Conservation (phyloP, 2,113 vertebrate species). For the Chauna torquata region DNA sequence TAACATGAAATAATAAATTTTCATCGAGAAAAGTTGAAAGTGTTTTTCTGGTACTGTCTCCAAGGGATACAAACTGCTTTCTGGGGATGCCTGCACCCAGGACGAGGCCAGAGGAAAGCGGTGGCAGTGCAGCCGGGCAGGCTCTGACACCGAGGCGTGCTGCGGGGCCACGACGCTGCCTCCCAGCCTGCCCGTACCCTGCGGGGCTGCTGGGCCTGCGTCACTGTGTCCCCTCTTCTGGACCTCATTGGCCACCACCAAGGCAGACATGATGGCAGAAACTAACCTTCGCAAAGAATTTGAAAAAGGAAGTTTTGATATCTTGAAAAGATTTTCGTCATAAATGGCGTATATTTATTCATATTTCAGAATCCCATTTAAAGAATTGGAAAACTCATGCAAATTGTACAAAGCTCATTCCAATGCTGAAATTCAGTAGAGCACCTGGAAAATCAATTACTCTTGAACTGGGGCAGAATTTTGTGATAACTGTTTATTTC, state of each 20-base stretch:
- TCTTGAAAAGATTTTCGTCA: neutral
- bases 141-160: neutral
- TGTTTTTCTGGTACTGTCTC: neutral
- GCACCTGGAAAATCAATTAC: neutral
- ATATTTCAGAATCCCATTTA: neutral
- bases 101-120: rapidly evolving
- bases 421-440: neutral
- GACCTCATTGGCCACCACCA: neutral
- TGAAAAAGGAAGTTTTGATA: neutral
- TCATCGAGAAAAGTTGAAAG: neutral
- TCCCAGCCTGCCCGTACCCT: rapidly evolving
- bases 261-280: neutral
- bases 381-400: neutral
- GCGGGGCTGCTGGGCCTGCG: no score
- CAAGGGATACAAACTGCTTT: rapidly evolving
- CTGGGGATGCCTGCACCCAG: rapidly evolving
- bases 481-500: neutral
- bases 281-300: neutral
- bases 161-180: neutral
- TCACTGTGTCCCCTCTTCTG: rapidly evolving
- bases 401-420: neutral
- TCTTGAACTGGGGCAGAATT: neutral
- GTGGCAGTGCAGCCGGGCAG: rapidly evolving
- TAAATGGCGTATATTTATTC: neutral
- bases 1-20: neutral